Base-by-base conservation (phyloP, 2,888 invertebrate genomes). In the Dicranocentrus wangi region DNA sequence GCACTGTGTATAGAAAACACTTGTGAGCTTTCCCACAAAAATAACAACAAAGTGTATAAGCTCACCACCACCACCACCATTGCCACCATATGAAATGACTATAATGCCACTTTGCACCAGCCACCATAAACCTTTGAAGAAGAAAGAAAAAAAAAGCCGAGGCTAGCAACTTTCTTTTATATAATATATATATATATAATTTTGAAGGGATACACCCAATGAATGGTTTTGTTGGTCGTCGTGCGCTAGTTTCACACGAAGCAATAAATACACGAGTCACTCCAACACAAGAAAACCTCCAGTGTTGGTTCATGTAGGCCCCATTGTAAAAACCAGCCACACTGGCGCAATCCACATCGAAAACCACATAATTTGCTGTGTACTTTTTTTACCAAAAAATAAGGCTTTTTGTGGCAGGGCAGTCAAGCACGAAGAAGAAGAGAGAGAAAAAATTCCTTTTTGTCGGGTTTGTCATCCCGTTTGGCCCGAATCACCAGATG, bases 201-300 rank as follows among this genome's bases (percentile, higher is more conserved):
- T 23, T n/a, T n/a, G n/a, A n/a, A n/a, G n/a, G n/a, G n/a, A n/a
- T n/a, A n/a, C n/a, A n/a, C n/a, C n/a, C n/a, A n/a, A n/a, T n/a
- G n/a, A 65, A 58, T 32, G 27, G 66, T 27, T 17, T 28, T 13
- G 8, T 47, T 25, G 28, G 76, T 51, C 13, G 60, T n/a, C n/a
- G n/a, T n/a, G n/a, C n/a, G n/a, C n/a, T 61, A 28, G 23, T 69
- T 71, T 68, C 80, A 60, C 80, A 61, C 73, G 80, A 69, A 71
- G 58, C 66, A 32, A 51, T 55, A 72, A 51, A 69, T 66, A 79
- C 47, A 65, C 55, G 21, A 28, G 60, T 47, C 47, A 47, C 47
- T 15, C 47, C 15, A n/a, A n/a, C n/a, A n/a, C n/a, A 42, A 10
- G 42, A 42, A 42, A 42, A 42, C 7, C 13, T 42, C 42, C 42